Base-by-base conservation (phyloP, 2,888 invertebrate species). In the Sicus ferrugineus region DNA sequence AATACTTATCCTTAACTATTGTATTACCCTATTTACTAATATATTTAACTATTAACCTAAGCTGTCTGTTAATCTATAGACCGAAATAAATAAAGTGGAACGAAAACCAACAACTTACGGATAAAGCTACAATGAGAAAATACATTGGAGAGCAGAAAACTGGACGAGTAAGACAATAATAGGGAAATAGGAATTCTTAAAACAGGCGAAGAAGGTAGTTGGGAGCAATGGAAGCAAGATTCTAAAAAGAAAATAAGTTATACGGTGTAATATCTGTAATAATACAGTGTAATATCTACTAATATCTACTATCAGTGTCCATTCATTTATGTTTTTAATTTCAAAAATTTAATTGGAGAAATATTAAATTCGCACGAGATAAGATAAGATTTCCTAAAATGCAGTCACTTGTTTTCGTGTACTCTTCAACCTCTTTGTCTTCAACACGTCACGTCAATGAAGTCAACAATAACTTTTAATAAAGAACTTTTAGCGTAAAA, bases 391-490 rank as follows among this genome's bases (percentile, higher is more conserved):
- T 28, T 6, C 26, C 26, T n/a, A 56, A 14, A 14, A 14, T 30
- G 16, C n/a, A 28, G 23, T 16, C 5, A 26, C 6, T 16, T 7
- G 26, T n/a, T 28, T 14, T n/a, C n/a, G n/a, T n/a, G n/a, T n/a
- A n/a, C 16, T n/a, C 19, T 28, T 16, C 19, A 16, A 7, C 62
- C 28, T 28, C 34, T 54, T 14, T 3, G 23, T 7, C 54, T 23
- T 7, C 23, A 54, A 54, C 23, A 21, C 16, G 23, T 61, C n/a
- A n/a, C 7, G 38, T 52, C 66, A 70, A 67, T 69, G 74, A 65
- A 73, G 75, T 74, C 75, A 75, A 73, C 73, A 72, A 73, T 73
- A 73, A 72, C 73, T 75, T 75, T 75, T 74, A 75, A 75, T 73
- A 75, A 75, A 74, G 75, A 73, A 75, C 70, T 74, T 73, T 75